A percentile compares a stretch with the other conserved stretches of the same genome.
These are phyloP conservation scores for Rhorus exstirpatorius DNA, from an alignment of 2,888 invertebrate species.

Conservation along the genomic window DNA sequence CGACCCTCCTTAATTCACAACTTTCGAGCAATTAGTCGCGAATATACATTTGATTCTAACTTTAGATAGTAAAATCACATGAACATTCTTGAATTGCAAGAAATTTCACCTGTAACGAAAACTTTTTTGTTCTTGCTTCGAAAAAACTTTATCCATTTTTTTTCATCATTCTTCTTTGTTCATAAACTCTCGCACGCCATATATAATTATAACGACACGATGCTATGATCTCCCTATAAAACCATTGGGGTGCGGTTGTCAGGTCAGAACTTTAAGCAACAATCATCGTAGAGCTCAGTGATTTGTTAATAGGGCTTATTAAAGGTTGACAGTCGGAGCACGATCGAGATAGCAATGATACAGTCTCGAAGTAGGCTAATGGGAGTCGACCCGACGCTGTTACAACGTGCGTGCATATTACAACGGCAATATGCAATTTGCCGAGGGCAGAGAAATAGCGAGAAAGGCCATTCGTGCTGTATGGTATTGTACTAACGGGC, in stretches of 20 bases:
- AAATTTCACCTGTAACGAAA: too few species aligned
- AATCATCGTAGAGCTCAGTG: constrained; percentile 12
- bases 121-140: too few species aligned
- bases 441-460: constrained; percentile 29
- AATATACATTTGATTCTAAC: too few species aligned
- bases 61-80: too few species aligned
- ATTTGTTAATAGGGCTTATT: constrained; percentile 57
- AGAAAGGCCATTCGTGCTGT: constrained; percentile 29
- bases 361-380: constrained; percentile 52
- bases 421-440: constrained; percentile 41
- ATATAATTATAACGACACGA: constrained; percentile 6
- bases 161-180: background rate
- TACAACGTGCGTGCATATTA: constrained; percentile 16
- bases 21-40: too few species aligned
- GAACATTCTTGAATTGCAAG: too few species aligned
- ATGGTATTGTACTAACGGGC: constrained; percentile 29
- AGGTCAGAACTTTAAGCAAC: constrained; percentile 52
- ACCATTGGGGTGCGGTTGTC: constrained; percentile 8
- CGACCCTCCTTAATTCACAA: too few species aligned
- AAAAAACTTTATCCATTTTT: background rate
- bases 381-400: constrained; percentile 13
- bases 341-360: constrained; percentile 48
- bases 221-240: constrained; percentile 1
- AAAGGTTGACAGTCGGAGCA: constrained; percentile 18
- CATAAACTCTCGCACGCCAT: background rate